Evolutionary conservation across 2,888 invertebrate species (phyloP).

Genomic region (Eupithecia vulgata): DNA sequence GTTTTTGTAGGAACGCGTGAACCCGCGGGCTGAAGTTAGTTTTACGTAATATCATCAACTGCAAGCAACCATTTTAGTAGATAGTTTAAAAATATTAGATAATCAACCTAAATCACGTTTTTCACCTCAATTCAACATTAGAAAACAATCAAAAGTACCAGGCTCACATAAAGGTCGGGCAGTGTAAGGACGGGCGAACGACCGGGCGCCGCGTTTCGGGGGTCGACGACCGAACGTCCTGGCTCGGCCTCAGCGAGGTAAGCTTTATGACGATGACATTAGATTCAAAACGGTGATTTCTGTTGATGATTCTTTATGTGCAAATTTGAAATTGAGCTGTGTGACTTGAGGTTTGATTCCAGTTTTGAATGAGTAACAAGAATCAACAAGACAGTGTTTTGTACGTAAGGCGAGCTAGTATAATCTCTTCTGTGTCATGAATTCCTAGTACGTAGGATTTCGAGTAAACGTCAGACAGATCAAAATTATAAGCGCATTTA

Average conservation of each 20-base stretch:
- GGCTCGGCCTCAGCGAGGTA: conserved; percentile 61
- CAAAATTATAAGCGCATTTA: background rate
- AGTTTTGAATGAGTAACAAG: background rate
- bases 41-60: background rate
- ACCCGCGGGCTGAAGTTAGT: background rate
- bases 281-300: conserved; percentile 13
- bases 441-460: conserved; percentile 36
- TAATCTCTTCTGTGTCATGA: conserved; percentile 34
- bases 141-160: conserved; percentile 63
- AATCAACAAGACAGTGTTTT: background rate
- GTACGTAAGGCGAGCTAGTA: background rate
- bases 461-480: background rate
- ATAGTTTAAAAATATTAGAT: background rate
- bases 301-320: conserved; percentile 1
- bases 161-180: conserved; percentile 77
- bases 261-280: conserved; percentile 8
- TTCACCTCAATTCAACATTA: conserved; percentile 21
- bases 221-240: conserved; percentile 79
- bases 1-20: background rate
- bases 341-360: background rate
- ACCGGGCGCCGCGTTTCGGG: conserved; percentile 78
- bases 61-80: background rate
- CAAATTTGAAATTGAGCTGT: conserved; percentile 6
- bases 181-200: conserved; percentile 79
- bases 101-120: background rate